Evolutionary conservation across 2,888 invertebrate species (phyloP).

Genomic region (Leptopilina drosophilae): DNA sequence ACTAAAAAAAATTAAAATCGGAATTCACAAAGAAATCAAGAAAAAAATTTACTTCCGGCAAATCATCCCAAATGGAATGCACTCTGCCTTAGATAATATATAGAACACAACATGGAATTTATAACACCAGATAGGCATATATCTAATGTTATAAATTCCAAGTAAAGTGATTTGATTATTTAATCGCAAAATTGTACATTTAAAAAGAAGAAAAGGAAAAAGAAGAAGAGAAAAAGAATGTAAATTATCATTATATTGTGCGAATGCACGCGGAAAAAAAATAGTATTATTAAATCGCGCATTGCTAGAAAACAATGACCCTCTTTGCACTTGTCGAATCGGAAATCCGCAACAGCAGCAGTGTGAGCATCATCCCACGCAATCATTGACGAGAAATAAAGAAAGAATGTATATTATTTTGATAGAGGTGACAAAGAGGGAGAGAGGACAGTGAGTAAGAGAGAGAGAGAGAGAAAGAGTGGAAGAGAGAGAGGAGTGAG

Average conservation of each 20-base stretch:
- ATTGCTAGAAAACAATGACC: constrained; percentile 36
- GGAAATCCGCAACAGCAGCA: constrained; percentile 45
- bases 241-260: neutral
- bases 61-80: no score
- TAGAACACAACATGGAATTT: no score
- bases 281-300: neutral
- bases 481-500: constrained; percentile 60
- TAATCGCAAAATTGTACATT: no score
- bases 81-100: no score
- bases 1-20: no score
- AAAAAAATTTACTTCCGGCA: no score
- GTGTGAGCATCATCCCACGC: constrained; percentile 47
- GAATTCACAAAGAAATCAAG: no score
- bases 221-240: no score
- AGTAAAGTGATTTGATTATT: no score
- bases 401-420: constrained; percentile 18
- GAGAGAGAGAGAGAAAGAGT: constrained; percentile 55
- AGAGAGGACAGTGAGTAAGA: constrained; percentile 55
- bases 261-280: neutral
- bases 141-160: no score
- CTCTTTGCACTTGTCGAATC: constrained; percentile 44
- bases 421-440: neutral
- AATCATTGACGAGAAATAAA: constrained; percentile 46
- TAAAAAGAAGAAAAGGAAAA: no score
- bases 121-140: no score